A percentile compares a stretch with the other conserved stretches of the same genome.
These are phyloP conservation scores for Choloepus hoffmanni DNA, from an alignment of 2,113 vertebrate genomes.

Conservation along the genomic window DNA sequence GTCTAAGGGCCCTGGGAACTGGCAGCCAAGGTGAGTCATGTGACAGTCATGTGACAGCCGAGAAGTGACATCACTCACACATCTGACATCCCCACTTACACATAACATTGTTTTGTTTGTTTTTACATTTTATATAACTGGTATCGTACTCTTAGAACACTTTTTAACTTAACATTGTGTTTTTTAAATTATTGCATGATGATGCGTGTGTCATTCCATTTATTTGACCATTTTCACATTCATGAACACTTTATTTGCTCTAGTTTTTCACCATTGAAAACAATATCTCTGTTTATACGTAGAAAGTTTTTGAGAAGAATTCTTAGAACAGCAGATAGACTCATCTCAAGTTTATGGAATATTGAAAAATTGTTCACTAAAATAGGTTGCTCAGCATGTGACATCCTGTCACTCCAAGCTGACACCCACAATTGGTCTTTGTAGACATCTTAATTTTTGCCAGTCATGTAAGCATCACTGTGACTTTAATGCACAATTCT, in stretches of 20 bases:
- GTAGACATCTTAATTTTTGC: neutral
- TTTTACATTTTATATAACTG: neutral
- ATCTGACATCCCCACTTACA: neutral
- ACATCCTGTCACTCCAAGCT: fast-evolving
- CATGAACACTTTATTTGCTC: neutral
- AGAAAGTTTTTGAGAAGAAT: neutral
- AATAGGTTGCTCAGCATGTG: neutral
- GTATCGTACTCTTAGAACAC: fast-evolving
- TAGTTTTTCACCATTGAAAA: neutral
- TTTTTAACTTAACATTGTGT: neutral
- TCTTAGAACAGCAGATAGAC: neutral
- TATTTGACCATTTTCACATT: neutral
- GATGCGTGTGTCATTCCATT: fast-evolving
- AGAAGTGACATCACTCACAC: too few species aligned
- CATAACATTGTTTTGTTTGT: too few species aligned
- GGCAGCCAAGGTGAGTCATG: slow-evolving; percentile 80
- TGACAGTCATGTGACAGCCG: neutral
- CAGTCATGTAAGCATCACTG: fast-evolving
- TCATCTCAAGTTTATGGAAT: neutral
- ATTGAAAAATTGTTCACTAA: neutral
- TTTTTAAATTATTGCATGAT: neutral
- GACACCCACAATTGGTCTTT: fast-evolving
- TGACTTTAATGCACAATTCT: neutral
- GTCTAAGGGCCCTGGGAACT: slow-evolving; percentile 83
- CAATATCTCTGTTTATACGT: neutral